Evolutionary conservation across 2,113 vertebrate species (phyloP).

Genomic region (Isichthys henryi): DNA sequence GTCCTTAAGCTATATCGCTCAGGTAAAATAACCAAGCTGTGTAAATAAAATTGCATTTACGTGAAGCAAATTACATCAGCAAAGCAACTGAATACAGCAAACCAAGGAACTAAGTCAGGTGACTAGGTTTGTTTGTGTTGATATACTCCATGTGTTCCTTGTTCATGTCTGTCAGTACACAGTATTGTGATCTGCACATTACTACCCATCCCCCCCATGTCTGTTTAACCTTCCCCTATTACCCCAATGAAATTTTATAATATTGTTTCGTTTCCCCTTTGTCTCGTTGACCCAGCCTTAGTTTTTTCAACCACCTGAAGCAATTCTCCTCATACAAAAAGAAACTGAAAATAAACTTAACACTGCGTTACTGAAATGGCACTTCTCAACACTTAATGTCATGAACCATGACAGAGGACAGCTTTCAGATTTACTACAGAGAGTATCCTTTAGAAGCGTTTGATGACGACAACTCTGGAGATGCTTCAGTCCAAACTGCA

Average conservation of each 20-base stretch:
- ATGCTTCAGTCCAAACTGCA: not conserved
- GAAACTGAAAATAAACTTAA: not conserved
- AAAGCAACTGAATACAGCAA: not conserved
- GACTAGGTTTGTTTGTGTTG: not conserved
- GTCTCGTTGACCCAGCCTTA: not conserved
- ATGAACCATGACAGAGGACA: not conserved
- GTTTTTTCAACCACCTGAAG: not conserved
- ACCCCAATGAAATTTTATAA: not conserved
- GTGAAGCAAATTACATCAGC: not conserved
- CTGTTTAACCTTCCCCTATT: not conserved
- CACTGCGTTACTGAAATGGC: not conserved
- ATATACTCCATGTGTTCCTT: not conserved
- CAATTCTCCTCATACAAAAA: not conserved
- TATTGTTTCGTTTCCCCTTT: not conserved
- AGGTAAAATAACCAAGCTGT: not conserved
- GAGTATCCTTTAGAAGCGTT: not conserved
- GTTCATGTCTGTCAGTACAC: not conserved
- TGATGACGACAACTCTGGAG: not conserved
- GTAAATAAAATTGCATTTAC: not conserved
- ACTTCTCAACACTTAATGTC: not conserved
- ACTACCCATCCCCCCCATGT: not conserved
- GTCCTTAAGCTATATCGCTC: not conserved
- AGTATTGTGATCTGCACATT: not conserved
- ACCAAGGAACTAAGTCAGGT: not conserved
- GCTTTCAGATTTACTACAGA: not conserved